These are phyloP conservation scores for Phrynocephalus guinanensis DNA, from an alignment of 2,797 vertebrate genomes.

Conservation along the genomic window DNA sequence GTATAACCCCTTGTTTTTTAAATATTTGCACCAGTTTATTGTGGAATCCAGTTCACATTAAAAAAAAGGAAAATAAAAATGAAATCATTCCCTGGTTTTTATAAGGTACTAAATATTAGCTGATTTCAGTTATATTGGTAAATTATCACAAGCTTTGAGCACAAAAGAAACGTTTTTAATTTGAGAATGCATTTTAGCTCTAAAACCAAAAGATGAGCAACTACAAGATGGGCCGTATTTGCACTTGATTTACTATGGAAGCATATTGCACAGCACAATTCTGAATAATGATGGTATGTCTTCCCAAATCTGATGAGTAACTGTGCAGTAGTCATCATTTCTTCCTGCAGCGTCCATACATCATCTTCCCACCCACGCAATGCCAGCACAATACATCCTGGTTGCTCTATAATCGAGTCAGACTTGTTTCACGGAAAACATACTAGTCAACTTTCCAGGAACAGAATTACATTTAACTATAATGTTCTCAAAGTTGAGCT, in stretches of 20 bases:
- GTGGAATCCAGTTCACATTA: slow-evolving; percentile 24
- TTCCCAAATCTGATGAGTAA: slow-evolving; percentile 35
- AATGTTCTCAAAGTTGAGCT: slow-evolving; percentile 24
- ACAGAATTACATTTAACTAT: slow-evolving; percentile 28
- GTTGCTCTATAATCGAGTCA: slow-evolving; percentile 25
- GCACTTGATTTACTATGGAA: slow-evolving; percentile 32
- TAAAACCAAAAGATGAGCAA: slow-evolving; percentile 36
- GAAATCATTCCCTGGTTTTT: slow-evolving; percentile 6
- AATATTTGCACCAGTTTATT: slow-evolving; percentile 12
- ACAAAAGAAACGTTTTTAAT: slow-evolving; percentile 29
- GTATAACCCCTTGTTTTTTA: neutral
- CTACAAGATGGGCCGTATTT: slow-evolving; percentile 23
- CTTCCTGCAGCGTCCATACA: neutral
- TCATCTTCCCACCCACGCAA: neutral
- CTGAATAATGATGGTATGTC: slow-evolving; percentile 36
- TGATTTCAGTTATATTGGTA: slow-evolving; percentile 27
- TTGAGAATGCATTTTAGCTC: slow-evolving; percentile 4
- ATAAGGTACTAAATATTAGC: slow-evolving; percentile 29
- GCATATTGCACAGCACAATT: slow-evolving; percentile 35
- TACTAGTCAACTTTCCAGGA: slow-evolving; percentile 38
- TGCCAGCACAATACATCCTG: slow-evolving; percentile 34
- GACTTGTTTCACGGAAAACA: slow-evolving; percentile 22
- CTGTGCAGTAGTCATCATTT: slow-evolving; percentile 23
- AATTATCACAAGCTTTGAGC: slow-evolving; percentile 19
- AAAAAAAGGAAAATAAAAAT: neutral